Conservation (phyloP, 2,797 vertebrate genomes). For the Hydrocynus forskahlii region DNA sequence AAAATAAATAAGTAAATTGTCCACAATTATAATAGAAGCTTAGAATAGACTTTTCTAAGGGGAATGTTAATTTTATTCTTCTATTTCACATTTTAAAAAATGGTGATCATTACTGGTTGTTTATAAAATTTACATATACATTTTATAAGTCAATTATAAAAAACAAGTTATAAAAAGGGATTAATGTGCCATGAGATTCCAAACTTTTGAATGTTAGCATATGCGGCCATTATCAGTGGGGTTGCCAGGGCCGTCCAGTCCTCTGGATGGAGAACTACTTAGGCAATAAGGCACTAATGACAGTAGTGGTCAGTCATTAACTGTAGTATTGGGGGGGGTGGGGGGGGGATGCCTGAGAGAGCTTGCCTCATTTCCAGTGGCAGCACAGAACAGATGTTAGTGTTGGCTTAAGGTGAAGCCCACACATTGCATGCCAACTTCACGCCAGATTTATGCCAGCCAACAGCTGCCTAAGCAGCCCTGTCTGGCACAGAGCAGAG, state of each 20-base stretch:
- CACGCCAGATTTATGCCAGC: constrained; percentile 71
- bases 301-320: constrained; percentile 74
- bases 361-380: constrained; percentile 71
- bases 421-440: constrained; percentile 66
- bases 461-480: constrained; percentile 76
- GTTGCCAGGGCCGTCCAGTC: constrained; percentile 41
- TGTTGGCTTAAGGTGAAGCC: constrained; percentile 67
- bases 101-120: no score
- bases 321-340: constrained; percentile 66
- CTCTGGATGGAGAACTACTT: constrained; percentile 59
- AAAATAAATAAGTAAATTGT: no score
- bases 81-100: no score
- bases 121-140: no score
- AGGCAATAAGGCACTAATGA: constrained; percentile 70
- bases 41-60: no score
- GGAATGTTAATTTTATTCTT: no score
- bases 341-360: constrained; percentile 60
- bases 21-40: no score
- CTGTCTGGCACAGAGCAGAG: constrained; percentile 61
- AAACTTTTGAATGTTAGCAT: background rate
- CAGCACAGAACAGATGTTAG: constrained; percentile 78
- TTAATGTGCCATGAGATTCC: background rate
- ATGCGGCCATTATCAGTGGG: background rate
- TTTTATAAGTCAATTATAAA: no score
- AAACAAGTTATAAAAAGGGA: no score